Base-by-base conservation (phyloP, 23 tunicate genomes). In the Halocynthia roretzi region DNA sequence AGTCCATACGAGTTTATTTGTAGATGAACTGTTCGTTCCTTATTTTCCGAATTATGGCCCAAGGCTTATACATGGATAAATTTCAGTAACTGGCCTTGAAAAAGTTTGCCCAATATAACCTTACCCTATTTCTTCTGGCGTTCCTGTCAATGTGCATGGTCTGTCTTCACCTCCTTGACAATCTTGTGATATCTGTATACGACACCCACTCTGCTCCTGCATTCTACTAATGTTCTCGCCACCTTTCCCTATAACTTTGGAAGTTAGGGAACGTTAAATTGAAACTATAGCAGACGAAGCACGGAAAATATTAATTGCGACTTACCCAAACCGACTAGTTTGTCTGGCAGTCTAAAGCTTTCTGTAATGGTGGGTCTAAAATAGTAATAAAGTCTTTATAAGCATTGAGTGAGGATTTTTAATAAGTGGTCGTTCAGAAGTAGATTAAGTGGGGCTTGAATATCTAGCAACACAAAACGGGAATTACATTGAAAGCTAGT, bases 191-290 rank as follows among this genome's bases (percentile, higher is more conserved):
- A 96, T 91, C 66, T 90, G 96, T 58, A 96, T 86, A 55, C 99
- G 81, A 68, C 99, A 96, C 0, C 99, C 99, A 61, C 96, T 89
- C 61, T 96, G 92, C 23, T 85, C 65, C 74, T 96, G 99, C 80
- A 96, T 83, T 53, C 90, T 73, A 86, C 87, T 96, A 50, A 96
- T 96, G 82, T 96, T 90, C 61, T 96, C 99, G 15, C 99, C 99
- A 12, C 96, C 96, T 52, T 95, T 84, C 15, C 99, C 99, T 70
- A 96, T 96, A 83, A 96, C 96, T 89, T 31, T 0, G 44, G 72
- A 77, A 77, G 15, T 18, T 17, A 76, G 20, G 40, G 17, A 19
- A 10, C 56, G 5, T 56, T 60, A n/a, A 15, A 60, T 60, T 11
- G 21, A 49, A 68, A 31, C 23, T 76, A 64, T 2, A 61, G n/a